Percentiles rank a stretch among this genome's conserved stretches.
Evolutionary conservation across 2,888 invertebrate genomes (phyloP).

Genomic region (Pterobdella sp.): DNA sequence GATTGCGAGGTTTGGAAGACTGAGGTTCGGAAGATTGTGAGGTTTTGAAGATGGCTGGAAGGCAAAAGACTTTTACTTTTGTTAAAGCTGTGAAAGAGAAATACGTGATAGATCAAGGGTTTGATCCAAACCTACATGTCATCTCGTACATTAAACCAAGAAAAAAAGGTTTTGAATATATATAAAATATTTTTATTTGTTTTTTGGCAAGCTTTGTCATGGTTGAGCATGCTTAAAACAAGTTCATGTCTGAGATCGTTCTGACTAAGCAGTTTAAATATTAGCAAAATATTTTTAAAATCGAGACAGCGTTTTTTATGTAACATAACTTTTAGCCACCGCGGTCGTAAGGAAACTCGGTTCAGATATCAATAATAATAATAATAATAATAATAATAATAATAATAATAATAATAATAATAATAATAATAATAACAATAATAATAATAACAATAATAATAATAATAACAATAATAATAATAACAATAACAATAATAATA

Average conservation of each 20-base stretch:
- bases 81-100: not conserved
- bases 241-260: no score
- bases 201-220: no score
- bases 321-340: not conserved
- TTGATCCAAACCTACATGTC: not conserved
- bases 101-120: not conserved
- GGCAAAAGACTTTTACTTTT: not conserved
- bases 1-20: not conserved
- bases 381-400: no score
- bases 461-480: not conserved
- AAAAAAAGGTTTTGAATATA: not conserved
- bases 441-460: slow-evolving; percentile 3
- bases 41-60: not conserved
- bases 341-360: not conserved
- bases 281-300: no score
- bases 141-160: not conserved
- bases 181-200: no score
- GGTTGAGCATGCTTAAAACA: no score
- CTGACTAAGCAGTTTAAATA: no score
- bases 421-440: slow-evolving; percentile 3
- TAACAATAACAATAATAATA: not conserved
- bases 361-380: not conserved
- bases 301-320: not conserved
- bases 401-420: not conserved
- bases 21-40: no score